Evolutionary conservation across 2,113 vertebrate genomes (phyloP).

Genomic region (Equus quagga): DNA sequence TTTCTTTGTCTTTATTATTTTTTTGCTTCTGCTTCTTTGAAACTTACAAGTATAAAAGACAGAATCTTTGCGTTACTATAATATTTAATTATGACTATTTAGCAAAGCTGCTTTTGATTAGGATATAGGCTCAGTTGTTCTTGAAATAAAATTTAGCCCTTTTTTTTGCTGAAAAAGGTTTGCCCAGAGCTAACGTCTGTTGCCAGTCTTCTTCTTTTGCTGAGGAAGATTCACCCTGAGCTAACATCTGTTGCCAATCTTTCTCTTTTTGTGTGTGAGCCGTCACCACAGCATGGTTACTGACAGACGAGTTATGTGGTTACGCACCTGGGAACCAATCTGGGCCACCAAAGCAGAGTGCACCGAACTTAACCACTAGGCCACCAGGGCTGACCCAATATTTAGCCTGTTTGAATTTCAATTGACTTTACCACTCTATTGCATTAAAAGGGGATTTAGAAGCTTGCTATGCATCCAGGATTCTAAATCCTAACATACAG

Average conservation of each 20-base stretch:
- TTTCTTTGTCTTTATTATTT: slow-evolving; percentile 40
- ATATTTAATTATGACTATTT: slow-evolving; percentile 44
- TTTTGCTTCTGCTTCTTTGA: slow-evolving; percentile 5
- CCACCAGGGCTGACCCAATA: background rate
- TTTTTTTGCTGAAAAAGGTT: too few relatives aligned
- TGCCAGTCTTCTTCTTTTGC: too few relatives aligned
- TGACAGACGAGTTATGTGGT: too few relatives aligned
- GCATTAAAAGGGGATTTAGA: background rate
- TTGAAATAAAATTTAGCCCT: slow-evolving; percentile 46
- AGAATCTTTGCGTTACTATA: background rate
- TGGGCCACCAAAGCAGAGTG: too few relatives aligned
- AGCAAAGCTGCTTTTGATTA: slow-evolving; percentile 51
- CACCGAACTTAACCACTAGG: too few relatives aligned
- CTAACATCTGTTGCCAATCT: too few relatives aligned
- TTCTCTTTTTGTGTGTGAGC: too few relatives aligned
- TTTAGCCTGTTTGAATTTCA: slow-evolving; percentile 44
- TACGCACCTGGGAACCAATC: too few relatives aligned
- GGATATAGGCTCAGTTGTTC: background rate
- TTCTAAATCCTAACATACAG: background rate
- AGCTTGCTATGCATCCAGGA: background rate
- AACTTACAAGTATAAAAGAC: slow-evolving; percentile 17
- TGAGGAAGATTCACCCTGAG: too few relatives aligned
- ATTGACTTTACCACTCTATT: slow-evolving; percentile 12
- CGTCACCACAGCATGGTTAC: too few relatives aligned
- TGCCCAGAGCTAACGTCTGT: too few relatives aligned